A percentile compares a stretch with the other conserved stretches of the same genome.
These are phyloP conservation scores for Amazonetta brasiliensis DNA, from an alignment of 2,797 vertebrate genomes.

Conservation along the genomic window DNA sequence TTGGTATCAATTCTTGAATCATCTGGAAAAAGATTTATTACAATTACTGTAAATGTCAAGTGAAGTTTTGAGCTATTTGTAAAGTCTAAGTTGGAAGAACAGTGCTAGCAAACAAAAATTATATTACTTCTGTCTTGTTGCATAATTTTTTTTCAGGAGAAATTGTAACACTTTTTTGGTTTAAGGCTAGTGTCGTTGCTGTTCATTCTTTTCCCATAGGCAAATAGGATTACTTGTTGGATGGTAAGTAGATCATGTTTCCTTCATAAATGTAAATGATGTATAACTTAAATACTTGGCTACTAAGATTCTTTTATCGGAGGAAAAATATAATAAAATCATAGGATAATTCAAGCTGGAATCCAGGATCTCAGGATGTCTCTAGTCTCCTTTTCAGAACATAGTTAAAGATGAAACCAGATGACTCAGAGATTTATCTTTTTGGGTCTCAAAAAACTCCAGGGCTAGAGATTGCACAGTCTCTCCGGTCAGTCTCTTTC, in stretches of 20 bases:
- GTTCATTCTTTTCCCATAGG: background rate
- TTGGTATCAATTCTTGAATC: background rate
- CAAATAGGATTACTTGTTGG: background rate
- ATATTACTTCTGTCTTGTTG: background rate
- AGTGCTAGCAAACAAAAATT: background rate
- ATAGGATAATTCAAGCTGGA: background rate
- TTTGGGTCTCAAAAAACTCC: background rate
- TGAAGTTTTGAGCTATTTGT: background rate
- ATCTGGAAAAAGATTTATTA: background rate
- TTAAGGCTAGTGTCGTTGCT: background rate
- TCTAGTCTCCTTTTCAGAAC: background rate
- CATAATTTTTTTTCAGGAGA: background rate
- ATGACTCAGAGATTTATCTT: background rate
- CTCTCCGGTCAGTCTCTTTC: background rate
- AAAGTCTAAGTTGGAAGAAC: background rate
- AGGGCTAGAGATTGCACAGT: background rate
- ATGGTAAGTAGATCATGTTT: background rate
- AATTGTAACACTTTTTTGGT: background rate
- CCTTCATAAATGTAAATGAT: background rate
- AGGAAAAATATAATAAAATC: background rate
- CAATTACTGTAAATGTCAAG: background rate
- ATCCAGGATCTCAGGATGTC: background rate
- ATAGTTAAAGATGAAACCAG: background rate
- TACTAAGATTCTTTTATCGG: background rate
- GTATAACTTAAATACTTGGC: background rate